Base-by-base conservation (phyloP, 2,113 vertebrate species). In the Fregetta grallaria region DNA sequence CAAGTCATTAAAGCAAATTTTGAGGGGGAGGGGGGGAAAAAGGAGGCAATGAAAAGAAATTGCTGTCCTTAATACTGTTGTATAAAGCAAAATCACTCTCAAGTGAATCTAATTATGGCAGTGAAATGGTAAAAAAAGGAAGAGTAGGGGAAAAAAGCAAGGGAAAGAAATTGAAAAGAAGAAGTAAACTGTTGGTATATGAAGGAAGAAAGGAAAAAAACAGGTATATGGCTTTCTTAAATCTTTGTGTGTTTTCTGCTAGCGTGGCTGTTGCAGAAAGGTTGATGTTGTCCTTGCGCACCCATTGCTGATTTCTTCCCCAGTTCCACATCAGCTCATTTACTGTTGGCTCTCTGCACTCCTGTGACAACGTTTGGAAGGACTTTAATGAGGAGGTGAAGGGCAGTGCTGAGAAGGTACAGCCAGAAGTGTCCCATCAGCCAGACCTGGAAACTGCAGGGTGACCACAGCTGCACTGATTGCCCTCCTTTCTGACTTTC, bases 1-100 rank as follows among this genome's bases (percentile, higher is more conserved):
- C 70, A 95, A 87, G 80, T 84, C 44, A 91, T 80, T 96, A 86
- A 36, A 92, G 45, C 8, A 77, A 52, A 47, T 84, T 89, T 86
- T 86, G 45, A 75, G 44, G 26, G 32, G 36, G 38, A 70, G 50
- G 78, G 86, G 18, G 5, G 55, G n/a, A 10, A 78, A 87, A 92
- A 92, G 32, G n/a, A 83, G 52, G 52, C 21, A 92, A 52, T 44
- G 49, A 76, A 58, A 95, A 92, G 26, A 96, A 92, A 80, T 83
- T 2, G 1, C 38, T 87, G 56, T 44, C 65, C 68, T 88, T 93
- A 75, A 76, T 90, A 75, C 11, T 59, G n/a, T 65, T 70, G 13
- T 75, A 23, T 53, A 83, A 79, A 73, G 67, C 79, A 73, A 90
- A 88, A 68, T 80, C 22, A 67, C 12, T 74, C n/a, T 66, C 30